Evolutionary conservation across 2,888 invertebrate species (phyloP), one percentile per base, ranked within the genome.

Genomic region (Diachrysia chrysitis): DNA sequence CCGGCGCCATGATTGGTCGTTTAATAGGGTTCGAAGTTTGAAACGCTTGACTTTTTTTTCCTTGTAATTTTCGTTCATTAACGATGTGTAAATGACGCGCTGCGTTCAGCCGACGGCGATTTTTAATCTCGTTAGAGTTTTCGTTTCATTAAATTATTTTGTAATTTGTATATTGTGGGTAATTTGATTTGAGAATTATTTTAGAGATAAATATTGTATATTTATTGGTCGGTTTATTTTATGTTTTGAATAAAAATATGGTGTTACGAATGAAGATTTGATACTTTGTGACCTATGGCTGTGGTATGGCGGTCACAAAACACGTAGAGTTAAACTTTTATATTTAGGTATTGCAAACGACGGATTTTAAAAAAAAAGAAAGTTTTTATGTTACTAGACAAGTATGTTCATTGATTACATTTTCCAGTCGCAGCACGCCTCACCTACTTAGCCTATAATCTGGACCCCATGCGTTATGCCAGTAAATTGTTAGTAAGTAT

Each of bases 21-120:
- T 85, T 91, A 89, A 89, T 90, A 82, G 88, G 85, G 89, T 89
- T 89, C 85, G 85, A 89, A 93, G 89, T 93, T 91, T 90, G 88
- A 91, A 89, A 88, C 79, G 81, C 78, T 90, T 85, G 87, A 89
- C 35, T 66, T 89, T 92, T 92, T 90, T 88, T 81, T 76, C 61
- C 25, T 60, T 58, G 71, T 88, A 88, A 91, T 90, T 91, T 90
- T 83, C 82, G 86, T 90, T 93, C 90, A 92, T 93, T 92, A 90
- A 84, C 75, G 83, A 69, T 77, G 82, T 74, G 80, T 81, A 80
- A 83, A 87, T 84, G 87, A 79, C 58, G 69, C 71, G 81, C 77
- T 78, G 76, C 82, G 79, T 85, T 85, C 81, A 71, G 84, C 76
- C 83, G 71, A 75, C 78, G 82, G 76, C 75, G 78, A 78, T 82